Base-by-base conservation (phyloP, 2,888 invertebrate species). In the Agrilus mali region DNA sequence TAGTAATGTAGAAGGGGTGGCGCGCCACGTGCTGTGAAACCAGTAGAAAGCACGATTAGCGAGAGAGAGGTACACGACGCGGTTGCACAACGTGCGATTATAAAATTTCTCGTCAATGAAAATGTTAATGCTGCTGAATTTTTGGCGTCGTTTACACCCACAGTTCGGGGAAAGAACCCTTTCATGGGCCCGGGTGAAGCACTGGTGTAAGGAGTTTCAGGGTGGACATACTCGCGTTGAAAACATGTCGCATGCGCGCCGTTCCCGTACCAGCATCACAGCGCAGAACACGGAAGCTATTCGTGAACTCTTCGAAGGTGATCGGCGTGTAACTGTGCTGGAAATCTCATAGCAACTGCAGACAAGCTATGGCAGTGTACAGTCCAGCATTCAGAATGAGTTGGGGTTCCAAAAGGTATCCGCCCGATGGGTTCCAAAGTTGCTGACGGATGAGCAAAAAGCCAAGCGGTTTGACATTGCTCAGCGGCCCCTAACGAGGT, bases 161-260 rank as follows among this genome's bases (percentile, higher is more conserved):
- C 35, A 42, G 32, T 36, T 43, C 16, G 37, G 36, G 20, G 22
- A 36, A 40, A 36, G 10, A 40, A 36, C 36, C 1, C 44, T 44
- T 35, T 41, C 41, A 14, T 31, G 41, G 44, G 35, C 36, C 2
- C 36, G 32, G 22, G 44, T 41, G 36, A 35, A 41, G 36, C 33
- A 16, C 1, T 44, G 41, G 44, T 22, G 40, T 31, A 36, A 41
- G 41, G 34, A 44, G 41, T 44, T 44, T 44, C 4, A 42, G 41
- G 40, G 6, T 15, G 7, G 37, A 6, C 3, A 7, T 4, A 15
- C 3, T 14, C 37, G 37, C 15, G 38, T 39, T 13, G 40, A 39
- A 33, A 27, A 39, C 14, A 31, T 27, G n/a, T 2, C 17, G 33
- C 40, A 39, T 33, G 8, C 8, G 33, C n/a, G 32, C 33, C 40